These are phyloP conservation scores for Gopherus evgoodei DNA, from an alignment of 2,113 vertebrate genomes.

Conservation along the genomic window DNA sequence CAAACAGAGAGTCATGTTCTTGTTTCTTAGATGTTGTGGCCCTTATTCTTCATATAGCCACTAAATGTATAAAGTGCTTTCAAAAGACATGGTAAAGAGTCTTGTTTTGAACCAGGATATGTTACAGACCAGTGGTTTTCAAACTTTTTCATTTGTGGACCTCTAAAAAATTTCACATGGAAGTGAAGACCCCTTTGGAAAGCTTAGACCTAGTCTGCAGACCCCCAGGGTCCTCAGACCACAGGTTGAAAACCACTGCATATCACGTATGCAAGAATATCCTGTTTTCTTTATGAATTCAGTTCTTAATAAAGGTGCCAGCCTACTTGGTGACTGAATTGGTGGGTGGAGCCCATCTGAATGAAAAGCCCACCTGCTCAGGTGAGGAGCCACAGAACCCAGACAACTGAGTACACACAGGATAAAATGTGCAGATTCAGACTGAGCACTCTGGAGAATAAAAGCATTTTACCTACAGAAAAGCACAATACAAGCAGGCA, in stretches of 20 bases:
- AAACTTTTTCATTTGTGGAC: background rate
- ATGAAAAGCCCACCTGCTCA: background rate
- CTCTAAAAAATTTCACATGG: background rate
- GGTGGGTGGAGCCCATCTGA: background rate
- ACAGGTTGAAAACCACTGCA: background rate
- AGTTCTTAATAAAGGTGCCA: background rate
- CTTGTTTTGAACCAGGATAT: background rate
- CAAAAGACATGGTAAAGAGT: accelerated
- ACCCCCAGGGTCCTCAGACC: background rate
- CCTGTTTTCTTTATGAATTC: background rate
- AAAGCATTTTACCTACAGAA: background rate
- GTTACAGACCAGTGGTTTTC: background rate
- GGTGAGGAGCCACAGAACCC: background rate
- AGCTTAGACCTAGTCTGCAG: background rate
- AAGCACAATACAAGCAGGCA: background rate
- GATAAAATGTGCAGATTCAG: background rate
- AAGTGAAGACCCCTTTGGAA: background rate
- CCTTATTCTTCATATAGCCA: background rate
- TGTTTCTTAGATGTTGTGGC: too few species aligned
- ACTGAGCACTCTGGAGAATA: background rate
- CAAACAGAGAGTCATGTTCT: background rate
- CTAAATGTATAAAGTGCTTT: background rate
- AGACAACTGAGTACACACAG: background rate
- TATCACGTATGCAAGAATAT: too few species aligned
- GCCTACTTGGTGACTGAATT: background rate